Evolutionary conservation across 1,140 invertebrate species (phyloP).

Genomic region (Centruroides sculpturatus): DNA sequence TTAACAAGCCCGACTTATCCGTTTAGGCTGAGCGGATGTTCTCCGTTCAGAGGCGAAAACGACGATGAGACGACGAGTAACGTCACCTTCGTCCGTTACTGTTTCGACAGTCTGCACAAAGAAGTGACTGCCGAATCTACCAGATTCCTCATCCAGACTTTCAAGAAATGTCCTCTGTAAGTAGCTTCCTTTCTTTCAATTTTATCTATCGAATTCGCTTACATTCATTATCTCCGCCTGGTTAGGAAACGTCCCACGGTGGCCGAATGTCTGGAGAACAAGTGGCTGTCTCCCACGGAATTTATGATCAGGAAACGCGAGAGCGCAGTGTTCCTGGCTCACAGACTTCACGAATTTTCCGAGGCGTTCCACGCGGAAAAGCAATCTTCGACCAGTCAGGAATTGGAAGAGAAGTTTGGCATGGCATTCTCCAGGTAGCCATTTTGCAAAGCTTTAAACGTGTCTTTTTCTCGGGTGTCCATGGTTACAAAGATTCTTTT

Average conservation of each 20-base stretch:
- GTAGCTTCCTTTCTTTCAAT: constrained; percentile 20
- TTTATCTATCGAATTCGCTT: background rate
- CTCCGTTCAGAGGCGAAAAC: constrained; percentile 73
- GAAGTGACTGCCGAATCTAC: constrained; percentile 88
- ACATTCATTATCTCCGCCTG: constrained; percentile 21
- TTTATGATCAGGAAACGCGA: constrained; percentile 86
- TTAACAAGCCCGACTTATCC: background rate
- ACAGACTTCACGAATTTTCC: constrained; percentile 39
- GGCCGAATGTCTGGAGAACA: constrained; percentile 88
- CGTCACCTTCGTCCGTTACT: constrained; percentile 79
- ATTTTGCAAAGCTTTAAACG: background rate
- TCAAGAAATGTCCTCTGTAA: constrained; percentile 83
- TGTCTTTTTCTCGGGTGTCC: background rate
- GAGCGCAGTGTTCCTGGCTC: constrained; percentile 66
- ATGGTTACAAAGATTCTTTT: background rate
- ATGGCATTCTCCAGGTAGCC: constrained; percentile 9
- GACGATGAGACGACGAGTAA: constrained; percentile 77
- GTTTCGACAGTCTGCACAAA: constrained; percentile 86
- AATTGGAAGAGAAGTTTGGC: constrained; percentile 6
- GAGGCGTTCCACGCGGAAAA: constrained; percentile 16
- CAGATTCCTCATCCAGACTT: constrained; percentile 83
- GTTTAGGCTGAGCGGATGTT: constrained; percentile 63
- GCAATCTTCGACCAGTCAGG: constrained; percentile 9
- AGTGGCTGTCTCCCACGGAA: constrained; percentile 81
- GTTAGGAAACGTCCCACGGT: constrained; percentile 76